Base-by-base conservation (phyloP, 2,797 vertebrate species). In the Peromyscus aztecus region DNA sequence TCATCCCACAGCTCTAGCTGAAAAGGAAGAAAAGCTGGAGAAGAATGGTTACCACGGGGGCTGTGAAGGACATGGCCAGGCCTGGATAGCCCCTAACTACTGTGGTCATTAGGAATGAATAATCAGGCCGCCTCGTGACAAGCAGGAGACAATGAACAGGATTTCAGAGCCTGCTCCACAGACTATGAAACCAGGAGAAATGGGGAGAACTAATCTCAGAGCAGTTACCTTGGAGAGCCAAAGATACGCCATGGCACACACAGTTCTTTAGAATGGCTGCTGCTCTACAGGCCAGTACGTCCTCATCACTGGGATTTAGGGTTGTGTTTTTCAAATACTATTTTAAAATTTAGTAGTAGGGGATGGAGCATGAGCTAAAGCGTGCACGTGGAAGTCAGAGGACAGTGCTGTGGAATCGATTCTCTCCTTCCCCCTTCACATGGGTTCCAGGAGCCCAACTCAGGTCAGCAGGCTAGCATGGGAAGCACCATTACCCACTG, bases 41-140 rank as follows among this genome's bases (percentile, higher is more conserved):
- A 85, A 27, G 24, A 85, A 93, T 43, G 59, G 81, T 34, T 86
- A 77, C 0, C 0, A 4, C 82, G 61, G 77, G 67, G 81, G 34
- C 46, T 27, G 0, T 0, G 5, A n/a, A 67, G 14, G 5, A 59
- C 83, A 0, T 4, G 85, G 96, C 80, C 52, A 7, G 95, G 76
- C 78, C 82, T 94, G 75, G 65, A 57, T 93, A 31, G 90, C 65
- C 93, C 96, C 95, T 82, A 61, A 23, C 27, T 95, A 29, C 73
- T 73, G 61, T 23, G 80, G 93, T 88, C 97, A 95, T 0, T 78
- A 87, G 91, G 78, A 86, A 77, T 88, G 76, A 86, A 77, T 88
- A 96, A 97, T 89, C 77, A 97, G 92, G 89, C 43, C 63, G 88
- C 55, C 10, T 3, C 37, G 16, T 61, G 94, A 95, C 2, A 95